These are phyloP conservation scores for Aphelenchoides bicaudatus DNA, from an alignment of 2,888 invertebrate genomes.

Conservation along the genomic window DNA sequence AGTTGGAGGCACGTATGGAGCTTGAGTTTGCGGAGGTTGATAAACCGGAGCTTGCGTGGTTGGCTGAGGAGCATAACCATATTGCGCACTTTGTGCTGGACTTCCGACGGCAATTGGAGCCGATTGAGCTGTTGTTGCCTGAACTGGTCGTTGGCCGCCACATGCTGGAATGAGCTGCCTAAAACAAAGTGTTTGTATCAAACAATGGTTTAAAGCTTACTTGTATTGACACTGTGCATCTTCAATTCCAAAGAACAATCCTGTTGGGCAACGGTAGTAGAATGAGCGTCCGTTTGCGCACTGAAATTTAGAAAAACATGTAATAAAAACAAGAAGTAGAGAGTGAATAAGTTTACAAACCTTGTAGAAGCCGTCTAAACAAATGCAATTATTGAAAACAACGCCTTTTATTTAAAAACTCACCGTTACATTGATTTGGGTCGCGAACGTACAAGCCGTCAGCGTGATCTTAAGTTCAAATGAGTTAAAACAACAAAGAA, in stretches of 20 bases:
- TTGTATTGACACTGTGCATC: conserved; percentile 33
- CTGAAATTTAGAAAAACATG: background rate
- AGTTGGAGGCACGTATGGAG: background rate
- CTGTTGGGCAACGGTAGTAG: conserved; percentile 37
- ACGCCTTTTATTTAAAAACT: conserved; percentile 26
- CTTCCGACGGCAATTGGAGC: background rate
- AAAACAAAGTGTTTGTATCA: background rate
- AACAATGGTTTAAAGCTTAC: background rate
- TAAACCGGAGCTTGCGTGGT: background rate
- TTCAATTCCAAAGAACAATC: conserved; percentile 38
- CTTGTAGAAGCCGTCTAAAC: conserved; percentile 2
- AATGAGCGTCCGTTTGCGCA: conserved; percentile 25
- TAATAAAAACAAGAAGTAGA: background rate
- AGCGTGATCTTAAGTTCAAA: too few relatives aligned
- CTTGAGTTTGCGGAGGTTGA: background rate
- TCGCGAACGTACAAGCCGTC: conserved; percentile 26
- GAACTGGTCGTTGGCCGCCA: conserved; percentile 25
- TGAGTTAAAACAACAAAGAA: too few relatives aligned
- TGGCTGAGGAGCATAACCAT: background rate
- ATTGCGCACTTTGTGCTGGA: conserved; percentile 2
- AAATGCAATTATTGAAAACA: background rate
- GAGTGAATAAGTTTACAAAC: too few relatives aligned
- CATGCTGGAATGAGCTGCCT: conserved; percentile 28
- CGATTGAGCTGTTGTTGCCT: background rate
- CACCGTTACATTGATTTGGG: conserved; percentile 7